These are phyloP conservation scores for Folsomia candida DNA, from an alignment of 2,888 invertebrate genomes.

Conservation along the genomic window DNA sequence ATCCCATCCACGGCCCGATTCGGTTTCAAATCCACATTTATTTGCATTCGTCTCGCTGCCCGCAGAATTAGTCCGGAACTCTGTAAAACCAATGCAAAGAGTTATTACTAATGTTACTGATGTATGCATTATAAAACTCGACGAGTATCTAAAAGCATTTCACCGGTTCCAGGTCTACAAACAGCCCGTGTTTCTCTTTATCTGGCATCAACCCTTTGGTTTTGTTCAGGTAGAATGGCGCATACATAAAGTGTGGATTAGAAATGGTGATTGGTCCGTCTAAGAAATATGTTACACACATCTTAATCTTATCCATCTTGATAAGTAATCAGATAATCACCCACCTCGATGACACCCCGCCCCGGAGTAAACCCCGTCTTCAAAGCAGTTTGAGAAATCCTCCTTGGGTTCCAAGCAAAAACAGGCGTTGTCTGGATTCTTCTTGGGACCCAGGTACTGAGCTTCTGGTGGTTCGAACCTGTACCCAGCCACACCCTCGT, in stretches of 20 bases:
- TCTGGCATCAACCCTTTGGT: conserved; percentile 31
- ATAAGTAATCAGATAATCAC: background rate
- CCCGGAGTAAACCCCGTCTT: conserved; percentile 28
- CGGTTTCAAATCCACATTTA: conserved; percentile 35
- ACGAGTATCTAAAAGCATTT: background rate
- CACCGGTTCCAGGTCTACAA: conserved; percentile 38
- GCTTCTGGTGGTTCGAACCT: conserved; percentile 28
- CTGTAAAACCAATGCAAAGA: conserved; percentile 12
- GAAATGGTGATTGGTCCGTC: conserved; percentile 29
- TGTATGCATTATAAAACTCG: background rate
- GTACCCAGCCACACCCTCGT: conserved; percentile 27
- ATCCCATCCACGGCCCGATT: conserved; percentile 26
- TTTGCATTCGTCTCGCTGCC: conserved; percentile 31
- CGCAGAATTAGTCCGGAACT: conserved; percentile 29
- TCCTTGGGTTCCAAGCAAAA: conserved; percentile 20
- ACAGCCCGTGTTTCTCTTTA: conserved; percentile 20
- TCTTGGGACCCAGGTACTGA: conserved; percentile 5
- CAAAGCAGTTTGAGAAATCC: conserved; percentile 26
- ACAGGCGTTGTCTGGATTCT: conserved; percentile 31
- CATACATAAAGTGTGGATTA: conserved; percentile 37
- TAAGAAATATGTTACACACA: conserved; percentile 3
- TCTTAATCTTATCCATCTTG: background rate
- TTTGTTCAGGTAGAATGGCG: conserved; percentile 28
- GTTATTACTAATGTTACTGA: background rate
- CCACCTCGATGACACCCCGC: conserved; percentile 28